Evolutionary conservation across 2,888 invertebrate species (phyloP), one percentile per base, ranked within the genome.

Genomic region (Ectobius pallidus): DNA sequence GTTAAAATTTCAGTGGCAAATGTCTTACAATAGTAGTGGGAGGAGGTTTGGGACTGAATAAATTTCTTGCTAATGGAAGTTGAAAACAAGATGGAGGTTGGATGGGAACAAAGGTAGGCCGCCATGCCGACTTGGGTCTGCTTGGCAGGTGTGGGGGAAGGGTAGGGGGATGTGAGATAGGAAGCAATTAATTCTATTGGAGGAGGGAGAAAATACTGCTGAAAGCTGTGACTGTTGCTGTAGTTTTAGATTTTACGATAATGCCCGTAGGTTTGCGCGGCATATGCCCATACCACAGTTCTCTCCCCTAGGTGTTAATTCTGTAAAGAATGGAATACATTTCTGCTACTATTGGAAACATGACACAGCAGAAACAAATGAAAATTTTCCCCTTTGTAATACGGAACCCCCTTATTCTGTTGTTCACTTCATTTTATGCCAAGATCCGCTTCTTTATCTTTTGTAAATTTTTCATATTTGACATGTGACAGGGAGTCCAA

Each of bases 11-110:
- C 69, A 70, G 72, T 72, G 55, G 72, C 74, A 74, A 74, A 58
- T 72, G 69, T 71, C 70, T 62, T 11, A 72, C 71, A 72, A 74
- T 69, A 55, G 62, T 55, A 63, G 69, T 65, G 42, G 39, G 69
- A 27, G 42, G 32, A 58, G 62, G 65, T 18, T 22, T 52, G 61
- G 49, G 62, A 52, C 69, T 42, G 70, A 70, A 73, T 71, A 73
- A 74, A 74, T 72, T 74, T 62, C 39, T 63, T 42, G 34, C 75
- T 75, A 75, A 73, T 75, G 75, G 73, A 71, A 46, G 72, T 73
- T 49, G 63, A 65, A 62, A 69, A 73, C 73, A 75, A 73, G 72
- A 73, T 75, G 73, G 75, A 70, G 58, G 71, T 27, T 44, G 20
- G 49, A 55, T 16, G 44, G 39, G 72, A 70, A 73, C 73, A 75